Percentiles rank a stretch among this genome's conserved stretches.
Conservation (phyloP, 2,113 vertebrate genomes). For the Leptocoma aspasia region DNA sequence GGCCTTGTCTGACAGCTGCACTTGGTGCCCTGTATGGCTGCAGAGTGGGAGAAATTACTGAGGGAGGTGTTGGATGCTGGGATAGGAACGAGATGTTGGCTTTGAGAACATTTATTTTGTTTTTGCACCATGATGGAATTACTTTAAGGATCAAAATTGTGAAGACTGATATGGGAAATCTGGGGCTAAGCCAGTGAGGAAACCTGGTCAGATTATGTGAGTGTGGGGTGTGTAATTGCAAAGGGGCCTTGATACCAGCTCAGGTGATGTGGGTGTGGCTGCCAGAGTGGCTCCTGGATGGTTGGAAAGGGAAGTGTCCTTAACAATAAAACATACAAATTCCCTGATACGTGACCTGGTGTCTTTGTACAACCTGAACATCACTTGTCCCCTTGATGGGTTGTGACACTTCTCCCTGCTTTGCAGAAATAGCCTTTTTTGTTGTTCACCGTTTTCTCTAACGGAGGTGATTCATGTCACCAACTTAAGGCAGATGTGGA, state of each 20-base stretch:
- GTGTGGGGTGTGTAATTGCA: background rate
- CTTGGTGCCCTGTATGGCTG: background rate
- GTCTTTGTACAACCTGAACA: background rate
- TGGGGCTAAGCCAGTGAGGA: background rate
- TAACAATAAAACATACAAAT: background rate
- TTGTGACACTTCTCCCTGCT: background rate
- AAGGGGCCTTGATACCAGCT: background rate
- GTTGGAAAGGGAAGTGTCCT: background rate
- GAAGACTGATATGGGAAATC: background rate
- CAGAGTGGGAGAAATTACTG: background rate
- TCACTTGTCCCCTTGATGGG: background rate
- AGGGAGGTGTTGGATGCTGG: background rate
- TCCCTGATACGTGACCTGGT: background rate
- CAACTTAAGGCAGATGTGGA: background rate
- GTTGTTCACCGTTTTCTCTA: background rate
- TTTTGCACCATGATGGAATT: background rate
- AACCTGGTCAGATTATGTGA: background rate
- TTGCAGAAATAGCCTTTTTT: background rate
- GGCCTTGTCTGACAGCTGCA: too few species aligned
- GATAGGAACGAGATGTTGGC: accelerated
- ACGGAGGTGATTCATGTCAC: background rate
- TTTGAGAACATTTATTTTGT: background rate
- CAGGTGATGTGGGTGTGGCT: background rate
- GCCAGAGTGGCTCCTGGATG: background rate
- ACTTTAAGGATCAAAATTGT: accelerated